Evolutionary conservation across 2,888 invertebrate species (phyloP), one percentile per base, ranked within the genome.

Genomic region (Andrena praecox): DNA sequence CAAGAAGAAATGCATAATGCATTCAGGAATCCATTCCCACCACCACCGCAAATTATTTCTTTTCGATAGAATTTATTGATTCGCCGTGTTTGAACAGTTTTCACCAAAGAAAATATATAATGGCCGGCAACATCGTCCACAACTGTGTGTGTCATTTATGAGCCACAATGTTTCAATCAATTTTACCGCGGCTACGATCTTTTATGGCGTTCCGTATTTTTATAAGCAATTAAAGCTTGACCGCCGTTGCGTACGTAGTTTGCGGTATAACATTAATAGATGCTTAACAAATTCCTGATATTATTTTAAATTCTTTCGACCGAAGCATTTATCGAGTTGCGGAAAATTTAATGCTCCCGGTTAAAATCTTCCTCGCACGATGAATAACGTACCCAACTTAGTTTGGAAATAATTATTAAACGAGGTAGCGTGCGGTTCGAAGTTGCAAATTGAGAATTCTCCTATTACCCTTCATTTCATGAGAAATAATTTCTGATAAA

Each of bases 151-250:
- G 80, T 66, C 66, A 66, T 80, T 83, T 70, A 76, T 64, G 54
- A 56, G 42, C n/a, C 16, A 29, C 73, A 24, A 50, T 63, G 20
- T 72, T 78, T 52, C 68, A 77, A 82, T 85, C 62, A 62, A 82
- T 78, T 85, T 75, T 66, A 70, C n/a, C 42, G 4, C 54, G 33
- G n/a, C 70, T 70, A 31, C 31, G 52, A 59, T 35, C 71, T 72
- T 67, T 72, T 42, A 71, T 54, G 72, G 50, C 70, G 12, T 4
- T 60, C 42, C 20, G 10, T 27, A n/a, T 50, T 31, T 35, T 48
- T 50, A n/a, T 48, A 2, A 2, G 31, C 27, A 35, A 56, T 64
- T 42, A 10, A 42, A 35, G 8, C 12, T 20, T 52, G 2, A 20
- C 20, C 52, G 52, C n/a, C n/a, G 48, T 24, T n/a, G 20, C 42